Conservation (phyloP, 2,113 vertebrate genomes). For the Pyrgilauda ruficollis region DNA sequence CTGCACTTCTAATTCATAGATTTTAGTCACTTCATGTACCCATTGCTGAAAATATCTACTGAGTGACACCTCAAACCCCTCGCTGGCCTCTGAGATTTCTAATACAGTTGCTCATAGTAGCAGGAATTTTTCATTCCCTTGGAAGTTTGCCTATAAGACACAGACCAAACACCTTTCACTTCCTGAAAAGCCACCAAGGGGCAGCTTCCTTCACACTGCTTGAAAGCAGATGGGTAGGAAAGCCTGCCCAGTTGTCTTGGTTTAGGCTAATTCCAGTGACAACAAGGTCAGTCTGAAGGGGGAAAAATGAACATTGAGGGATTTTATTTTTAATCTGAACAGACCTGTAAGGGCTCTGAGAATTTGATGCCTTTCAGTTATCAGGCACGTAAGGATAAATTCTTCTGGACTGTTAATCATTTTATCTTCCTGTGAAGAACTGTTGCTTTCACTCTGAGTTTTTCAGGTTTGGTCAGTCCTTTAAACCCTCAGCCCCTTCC, state of each 20-base stretch:
- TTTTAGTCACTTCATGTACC: neutral
- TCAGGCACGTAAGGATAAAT: neutral
- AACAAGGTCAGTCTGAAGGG: neutral
- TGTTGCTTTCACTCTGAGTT: neutral
- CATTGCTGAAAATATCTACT: neutral
- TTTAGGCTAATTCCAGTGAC: neutral
- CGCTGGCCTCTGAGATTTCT: neutral
- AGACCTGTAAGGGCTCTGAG: neutral
- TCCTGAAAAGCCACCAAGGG: neutral
- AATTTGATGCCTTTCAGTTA: neutral
- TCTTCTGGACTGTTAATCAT: neutral
- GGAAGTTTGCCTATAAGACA: neutral
- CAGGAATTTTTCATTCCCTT: neutral
- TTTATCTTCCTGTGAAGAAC: neutral
- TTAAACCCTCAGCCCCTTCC: neutral
- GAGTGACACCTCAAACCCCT: neutral
- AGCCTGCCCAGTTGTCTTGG: neutral
- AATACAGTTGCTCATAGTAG: neutral
- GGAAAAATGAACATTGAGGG: neutral
- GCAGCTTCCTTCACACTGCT: neutral
- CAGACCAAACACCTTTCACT: neutral
- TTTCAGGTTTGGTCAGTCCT: neutral
- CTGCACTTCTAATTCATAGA: neutral
- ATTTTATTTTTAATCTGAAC: neutral
- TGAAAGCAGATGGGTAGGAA: neutral